Conservation (phyloP, 1,140 invertebrate species). For the Lycorma delicatula region DNA sequence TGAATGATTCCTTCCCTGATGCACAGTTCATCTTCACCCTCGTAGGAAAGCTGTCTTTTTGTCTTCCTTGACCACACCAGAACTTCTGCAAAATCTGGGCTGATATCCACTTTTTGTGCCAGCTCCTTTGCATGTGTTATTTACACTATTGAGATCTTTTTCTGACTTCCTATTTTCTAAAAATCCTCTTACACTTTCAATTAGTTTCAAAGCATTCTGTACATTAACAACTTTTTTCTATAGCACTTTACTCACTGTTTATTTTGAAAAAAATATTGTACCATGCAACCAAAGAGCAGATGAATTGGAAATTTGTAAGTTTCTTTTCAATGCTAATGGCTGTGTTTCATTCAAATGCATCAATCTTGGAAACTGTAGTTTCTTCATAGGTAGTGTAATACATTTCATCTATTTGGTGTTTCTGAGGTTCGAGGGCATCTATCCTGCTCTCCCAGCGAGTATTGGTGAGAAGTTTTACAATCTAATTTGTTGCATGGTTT, state of each 20-base stretch:
- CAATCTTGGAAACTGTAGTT: not conserved
- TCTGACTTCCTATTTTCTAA: not conserved
- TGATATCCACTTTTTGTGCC: not conserved
- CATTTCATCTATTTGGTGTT: not conserved
- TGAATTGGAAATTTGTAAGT: not conserved
- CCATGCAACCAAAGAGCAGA: not conserved
- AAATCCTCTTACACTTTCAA: not conserved
- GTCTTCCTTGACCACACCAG: not conserved
- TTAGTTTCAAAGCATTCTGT: not conserved
- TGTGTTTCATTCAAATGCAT: not conserved
- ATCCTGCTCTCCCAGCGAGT: constrained; percentile 13
- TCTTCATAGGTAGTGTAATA: not conserved
- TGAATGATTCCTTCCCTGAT: not conserved
- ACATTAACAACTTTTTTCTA: not conserved
- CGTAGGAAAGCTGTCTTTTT: not conserved
- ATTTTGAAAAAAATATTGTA: not conserved
- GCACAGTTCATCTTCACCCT: not conserved
- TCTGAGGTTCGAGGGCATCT: constrained; percentile 1
- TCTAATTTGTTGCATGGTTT: not conserved
- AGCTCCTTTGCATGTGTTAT: not conserved
- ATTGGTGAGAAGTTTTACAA: constrained; percentile 7
- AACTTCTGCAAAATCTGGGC: not conserved
- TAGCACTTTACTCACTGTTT: not conserved
- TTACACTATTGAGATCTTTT: not conserved
- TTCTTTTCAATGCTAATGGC: not conserved